These are phyloP conservation scores for Idaea aversata DNA, from an alignment of 2,888 invertebrate genomes.

Conservation along the genomic window DNA sequence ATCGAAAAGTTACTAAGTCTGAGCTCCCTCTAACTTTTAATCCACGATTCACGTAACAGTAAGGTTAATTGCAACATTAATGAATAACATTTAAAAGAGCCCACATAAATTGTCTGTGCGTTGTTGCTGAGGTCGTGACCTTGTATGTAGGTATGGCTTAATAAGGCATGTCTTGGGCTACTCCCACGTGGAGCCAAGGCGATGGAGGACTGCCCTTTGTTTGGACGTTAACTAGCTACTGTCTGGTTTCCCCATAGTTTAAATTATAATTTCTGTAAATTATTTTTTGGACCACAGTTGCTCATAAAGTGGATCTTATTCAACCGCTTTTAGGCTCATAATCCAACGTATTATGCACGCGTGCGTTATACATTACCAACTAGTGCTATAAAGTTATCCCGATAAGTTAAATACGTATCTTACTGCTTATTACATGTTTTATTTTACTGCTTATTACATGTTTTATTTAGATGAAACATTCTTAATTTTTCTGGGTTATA, in stretches of 20 bases:
- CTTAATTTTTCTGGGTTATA: too few species aligned
- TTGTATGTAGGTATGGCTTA: background rate
- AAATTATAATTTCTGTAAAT: too few species aligned
- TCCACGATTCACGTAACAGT: background rate
- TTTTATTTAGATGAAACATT: too few species aligned
- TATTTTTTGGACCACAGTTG: too few species aligned
- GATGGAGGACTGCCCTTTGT: background rate
- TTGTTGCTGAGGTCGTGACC: conserved; percentile 5
- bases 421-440: too few species aligned
- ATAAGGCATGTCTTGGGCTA: conserved; percentile 1
- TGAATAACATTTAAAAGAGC: background rate
- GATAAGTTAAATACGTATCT: too few species aligned
- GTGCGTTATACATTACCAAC: too few species aligned
- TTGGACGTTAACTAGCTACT: background rate
- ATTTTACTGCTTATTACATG: too few species aligned
- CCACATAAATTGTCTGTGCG: background rate
- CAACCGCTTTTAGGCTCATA: too few species aligned
- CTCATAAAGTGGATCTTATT: too few species aligned
- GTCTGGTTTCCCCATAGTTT: background rate
- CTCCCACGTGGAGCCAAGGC: background rate
- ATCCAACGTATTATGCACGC: too few species aligned
- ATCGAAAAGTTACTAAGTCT: background rate
- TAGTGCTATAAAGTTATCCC: too few species aligned
- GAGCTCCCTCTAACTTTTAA: background rate
- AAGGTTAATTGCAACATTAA: background rate